Evolutionary conservation across 1,140 invertebrate species (phyloP), one percentile per base, ranked within the genome.

Genomic region (Drosophila bifasciata): DNA sequence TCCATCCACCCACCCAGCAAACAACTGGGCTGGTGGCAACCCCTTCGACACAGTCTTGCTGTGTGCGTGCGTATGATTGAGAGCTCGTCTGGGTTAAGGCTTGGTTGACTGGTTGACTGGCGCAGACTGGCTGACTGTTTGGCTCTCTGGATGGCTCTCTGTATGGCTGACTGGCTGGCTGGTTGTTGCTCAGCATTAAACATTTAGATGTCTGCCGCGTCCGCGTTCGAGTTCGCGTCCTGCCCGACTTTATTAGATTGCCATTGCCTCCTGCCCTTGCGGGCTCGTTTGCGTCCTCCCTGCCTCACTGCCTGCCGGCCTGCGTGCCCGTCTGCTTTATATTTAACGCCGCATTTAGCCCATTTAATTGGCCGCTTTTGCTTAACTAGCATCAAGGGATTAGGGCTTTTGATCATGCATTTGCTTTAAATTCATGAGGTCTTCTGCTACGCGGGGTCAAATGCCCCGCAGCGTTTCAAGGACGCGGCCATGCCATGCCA

Each of bases 311-410:
- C 46, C 49, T 39, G 11, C 11, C 8, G 53, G 13, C 23, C 48
- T 55, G 46, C 25, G 19, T 16, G 19, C 44, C 28, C 59, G 28
- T 58, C 50, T 61, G 62, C 62, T 70, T 60, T 72, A 66, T 68
- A 86, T 81, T 88, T 86, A 88, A 86, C 69, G 75, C 66, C 61
- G 75, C 83, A 78, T 81, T 86, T 86, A 86, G 74, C 69, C 73
- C 66, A 73, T 73, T 86, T 86, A 88, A 86, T 86, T 88, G 83
- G 62, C 75, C 62, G 78, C 69, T 88, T 86, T 72, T 63, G 60
- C 66, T 67, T 78, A 86, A 81, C 75, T 86, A 60, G 74, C 70
- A 79, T 79, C 78, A 64, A 60, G 77, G 83, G 83, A 86, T 78
- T 85, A 85, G 77, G 72, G 72, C 81, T 76, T 69, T 85, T 85